Evolutionary conservation across 2,888 invertebrate genomes (phyloP).

Genomic region (Andrena dorsata): DNA sequence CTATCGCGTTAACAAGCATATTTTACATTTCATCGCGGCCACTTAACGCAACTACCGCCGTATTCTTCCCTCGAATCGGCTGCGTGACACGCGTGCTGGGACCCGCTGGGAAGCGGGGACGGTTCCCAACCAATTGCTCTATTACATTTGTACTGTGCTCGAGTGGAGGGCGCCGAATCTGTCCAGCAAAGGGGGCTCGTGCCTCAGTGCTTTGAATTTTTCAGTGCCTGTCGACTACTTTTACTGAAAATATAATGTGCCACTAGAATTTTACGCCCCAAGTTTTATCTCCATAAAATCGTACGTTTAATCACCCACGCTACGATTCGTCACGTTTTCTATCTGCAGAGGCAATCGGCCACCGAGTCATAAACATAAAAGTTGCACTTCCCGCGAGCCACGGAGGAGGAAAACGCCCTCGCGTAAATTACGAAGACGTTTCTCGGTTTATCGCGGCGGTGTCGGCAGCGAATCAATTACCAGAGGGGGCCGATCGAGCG

Average conservation of each 20-base stretch:
- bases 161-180: neutral
- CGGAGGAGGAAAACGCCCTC: constrained; percentile 4
- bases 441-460: constrained; percentile 43
- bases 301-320: neutral
- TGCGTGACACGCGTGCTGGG: constrained; percentile 47
- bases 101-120: constrained; percentile 37
- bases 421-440: constrained; percentile 45
- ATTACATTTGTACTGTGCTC: constrained; percentile 39
- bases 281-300: neutral
- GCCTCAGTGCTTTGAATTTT: neutral
- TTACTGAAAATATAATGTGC: neutral
- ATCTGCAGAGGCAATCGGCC: neutral
- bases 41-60: constrained; percentile 78
- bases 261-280: too few species aligned
- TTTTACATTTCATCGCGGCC: constrained; percentile 83
- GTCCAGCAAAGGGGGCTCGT: neutral
- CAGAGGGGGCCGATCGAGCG: constrained; percentile 34
- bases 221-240: neutral
- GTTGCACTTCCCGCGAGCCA: neutral
- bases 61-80: constrained; percentile 69
- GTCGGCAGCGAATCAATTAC: constrained; percentile 52
- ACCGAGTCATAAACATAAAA: constrained; percentile 15
- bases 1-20: constrained; percentile 81
- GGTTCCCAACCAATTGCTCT: constrained; percentile 33
- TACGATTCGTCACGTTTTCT: neutral